These are phyloP conservation scores for Tauraco hartlaubi DNA, from an alignment of 2,797 vertebrate species.

Conservation along the genomic window DNA sequence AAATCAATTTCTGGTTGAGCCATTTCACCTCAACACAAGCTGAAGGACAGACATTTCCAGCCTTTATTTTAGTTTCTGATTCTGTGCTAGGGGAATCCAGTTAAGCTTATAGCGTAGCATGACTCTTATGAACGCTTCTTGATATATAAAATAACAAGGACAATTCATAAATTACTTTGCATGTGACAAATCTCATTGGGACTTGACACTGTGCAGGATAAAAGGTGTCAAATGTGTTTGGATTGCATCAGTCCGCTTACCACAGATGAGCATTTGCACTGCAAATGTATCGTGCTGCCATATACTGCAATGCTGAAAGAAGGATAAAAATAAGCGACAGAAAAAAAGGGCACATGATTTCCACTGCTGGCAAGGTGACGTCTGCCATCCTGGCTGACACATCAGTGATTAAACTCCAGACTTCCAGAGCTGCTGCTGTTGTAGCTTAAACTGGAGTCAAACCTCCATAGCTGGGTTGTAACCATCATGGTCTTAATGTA, in stretches of 20 bases:
- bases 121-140: constrained; percentile 58
- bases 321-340: constrained; percentile 50
- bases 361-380: constrained; percentile 50
- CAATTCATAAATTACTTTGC: constrained; percentile 63
- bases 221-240: constrained; percentile 44
- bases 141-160: constrained; percentile 42
- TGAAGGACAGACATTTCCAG: constrained; percentile 11
- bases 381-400: constrained; percentile 57
- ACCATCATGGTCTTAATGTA: constrained; percentile 54
- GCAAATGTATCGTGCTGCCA: neutral
- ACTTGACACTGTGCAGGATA: constrained; percentile 41
- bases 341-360: constrained; percentile 59
- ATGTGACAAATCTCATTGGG: constrained; percentile 54
- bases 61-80: neutral
- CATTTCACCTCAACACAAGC: neutral
- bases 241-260: constrained; percentile 29
- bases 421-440: constrained; percentile 28
- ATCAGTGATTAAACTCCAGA: constrained; percentile 51
- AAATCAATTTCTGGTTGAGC: neutral
- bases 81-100: neutral
- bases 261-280: neutral
- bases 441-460: constrained; percentile 47
- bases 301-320: constrained; percentile 28
- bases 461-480: constrained; percentile 37
- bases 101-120: constrained; percentile 22